Base-by-base conservation (phyloP, 2,797 vertebrate species). In the Enoplosus armatus region DNA sequence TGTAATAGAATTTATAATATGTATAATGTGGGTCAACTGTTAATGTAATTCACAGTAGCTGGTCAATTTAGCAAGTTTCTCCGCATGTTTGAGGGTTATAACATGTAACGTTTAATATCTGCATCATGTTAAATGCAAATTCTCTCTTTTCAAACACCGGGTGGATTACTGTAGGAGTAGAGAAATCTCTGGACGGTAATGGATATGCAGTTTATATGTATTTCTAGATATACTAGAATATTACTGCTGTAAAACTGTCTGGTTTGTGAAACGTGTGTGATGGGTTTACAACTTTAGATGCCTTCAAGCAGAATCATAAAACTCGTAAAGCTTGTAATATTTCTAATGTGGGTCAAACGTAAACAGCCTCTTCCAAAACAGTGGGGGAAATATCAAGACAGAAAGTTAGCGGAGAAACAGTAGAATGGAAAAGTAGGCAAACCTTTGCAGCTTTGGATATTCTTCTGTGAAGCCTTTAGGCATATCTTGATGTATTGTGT, bases 281-380 rank as follows among this genome's bases (percentile, higher is more conserved):
- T 50, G 26, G 4, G 20, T 50, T 56, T 48, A 22, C 15, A 33
- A 43, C 60, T 45, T 45, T 3, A 7, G 53, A 53, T n/a, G 53
- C 43, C 54, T 53, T 51, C 31, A n/a, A 45, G 60, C 47, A 29
- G 22, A 72, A 55, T 55, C 5, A 29, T 37, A 54, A 47, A 67
- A 31, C 18, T 20, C 47, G n/a, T n/a, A n/a, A n/a, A 55, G 47
- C 31, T 3, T 62, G 20, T 8, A 18, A n/a, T 37, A 35, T 53
- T 53, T 53, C 15, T 61, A 61, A 76, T 29, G 27, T 65, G 70
- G 68, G 61, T 66, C 61, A 59, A 53, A 24, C 14, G 33, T 35
- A 60, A 79, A 51, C 61, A 54, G 48, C 35, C 39, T 62, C 29
- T 14, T 47, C 18, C 39, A 24, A 6, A 56, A 41, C 29, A 48